Percentiles rank a stretch among this genome's conserved stretches.
phyloP scores from a whole-genome alignment of 2,797 vertebrate genomes.

The Heliangelus exortis region DNA sequence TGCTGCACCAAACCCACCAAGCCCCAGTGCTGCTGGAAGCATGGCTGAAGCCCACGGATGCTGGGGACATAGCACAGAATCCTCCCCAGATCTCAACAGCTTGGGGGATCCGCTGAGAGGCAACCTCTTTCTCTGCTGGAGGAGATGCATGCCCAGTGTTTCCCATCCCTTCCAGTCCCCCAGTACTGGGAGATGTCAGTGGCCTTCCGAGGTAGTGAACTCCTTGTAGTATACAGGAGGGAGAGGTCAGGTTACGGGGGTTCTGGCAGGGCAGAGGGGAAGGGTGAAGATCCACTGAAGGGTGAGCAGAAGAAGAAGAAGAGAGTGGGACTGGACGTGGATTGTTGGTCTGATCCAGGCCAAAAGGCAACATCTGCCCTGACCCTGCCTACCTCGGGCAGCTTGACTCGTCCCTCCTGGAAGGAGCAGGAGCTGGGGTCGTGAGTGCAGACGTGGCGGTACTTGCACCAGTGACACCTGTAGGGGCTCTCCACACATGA shows the following conservation, averaged over 20 bases:
- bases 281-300: not conserved
- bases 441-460: conserved; percentile 94
- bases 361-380: not conserved
- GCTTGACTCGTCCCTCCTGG: conserved; percentile 94
- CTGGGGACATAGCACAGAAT: not conserved
- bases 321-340: not conserved
- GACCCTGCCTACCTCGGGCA: conserved; percentile 86
- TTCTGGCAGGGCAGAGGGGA: not conserved
- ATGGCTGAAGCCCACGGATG: not conserved
- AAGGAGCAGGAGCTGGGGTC: conserved; percentile 97
- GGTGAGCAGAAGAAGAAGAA: not conserved
- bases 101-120: not conserved
- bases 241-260: not conserved
- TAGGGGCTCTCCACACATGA: conserved; percentile 97
- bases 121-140: not conserved
- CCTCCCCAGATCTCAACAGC: not conserved
- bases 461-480: conserved; percentile 98
- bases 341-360: not conserved
- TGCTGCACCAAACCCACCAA: not conserved
- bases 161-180: not conserved
- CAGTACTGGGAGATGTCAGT: not conserved
- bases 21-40: not conserved
- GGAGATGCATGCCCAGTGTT: not conserved
- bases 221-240: not conserved
- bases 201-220: not conserved